Evolutionary conservation across 2,797 vertebrate species (phyloP).

Genomic region (Ctenopoma kingsleyae): DNA sequence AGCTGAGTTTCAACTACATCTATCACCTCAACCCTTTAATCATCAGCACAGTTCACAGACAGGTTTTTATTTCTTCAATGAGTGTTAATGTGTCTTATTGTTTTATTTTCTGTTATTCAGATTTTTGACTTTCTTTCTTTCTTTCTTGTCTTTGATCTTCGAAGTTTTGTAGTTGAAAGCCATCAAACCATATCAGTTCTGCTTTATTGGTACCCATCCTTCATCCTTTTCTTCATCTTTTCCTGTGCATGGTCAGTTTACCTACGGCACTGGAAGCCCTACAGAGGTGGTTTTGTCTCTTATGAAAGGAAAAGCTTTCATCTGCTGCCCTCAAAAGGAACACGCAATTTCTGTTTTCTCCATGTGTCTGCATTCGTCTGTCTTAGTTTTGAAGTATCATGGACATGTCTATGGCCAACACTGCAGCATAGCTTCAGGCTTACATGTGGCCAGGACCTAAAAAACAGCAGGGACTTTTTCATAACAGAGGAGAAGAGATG

Average conservation of each 20-base stretch:
- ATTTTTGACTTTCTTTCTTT: neutral
- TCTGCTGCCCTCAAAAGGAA: slow-evolving; percentile 42
- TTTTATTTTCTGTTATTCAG: neutral
- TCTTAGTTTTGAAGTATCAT: slow-evolving; percentile 34
- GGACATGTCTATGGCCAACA: slow-evolving; percentile 29
- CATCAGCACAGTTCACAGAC: neutral
- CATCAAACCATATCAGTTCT: slow-evolving; percentile 28
- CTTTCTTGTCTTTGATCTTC: slow-evolving; percentile 43
- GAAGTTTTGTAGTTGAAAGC: slow-evolving; percentile 29
- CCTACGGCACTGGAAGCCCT: slow-evolving; percentile 39
- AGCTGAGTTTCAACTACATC: slow-evolving; percentile 7
- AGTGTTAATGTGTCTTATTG: neutral
- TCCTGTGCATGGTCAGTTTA: slow-evolving; percentile 51
- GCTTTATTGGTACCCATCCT: slow-evolving; percentile 25
- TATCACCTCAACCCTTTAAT: neutral
- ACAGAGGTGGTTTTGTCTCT: slow-evolving; percentile 55
- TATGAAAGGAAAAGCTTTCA: slow-evolving; percentile 55
- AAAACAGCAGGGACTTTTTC: slow-evolving; percentile 26
- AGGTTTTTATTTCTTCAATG: neutral
- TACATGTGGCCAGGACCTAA: slow-evolving; percentile 42
- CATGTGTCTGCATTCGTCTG: slow-evolving; percentile 46
- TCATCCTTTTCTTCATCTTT: slow-evolving; percentile 18
- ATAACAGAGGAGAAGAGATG: slow-evolving; percentile 1
- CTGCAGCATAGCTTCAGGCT: slow-evolving; percentile 40
- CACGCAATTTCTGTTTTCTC: slow-evolving; percentile 31